A percentile compares a stretch with the other conserved stretches of the same genome.
Conservation (phyloP, 2,888 invertebrate genomes). For the Tromatobia lineatoria region DNA sequence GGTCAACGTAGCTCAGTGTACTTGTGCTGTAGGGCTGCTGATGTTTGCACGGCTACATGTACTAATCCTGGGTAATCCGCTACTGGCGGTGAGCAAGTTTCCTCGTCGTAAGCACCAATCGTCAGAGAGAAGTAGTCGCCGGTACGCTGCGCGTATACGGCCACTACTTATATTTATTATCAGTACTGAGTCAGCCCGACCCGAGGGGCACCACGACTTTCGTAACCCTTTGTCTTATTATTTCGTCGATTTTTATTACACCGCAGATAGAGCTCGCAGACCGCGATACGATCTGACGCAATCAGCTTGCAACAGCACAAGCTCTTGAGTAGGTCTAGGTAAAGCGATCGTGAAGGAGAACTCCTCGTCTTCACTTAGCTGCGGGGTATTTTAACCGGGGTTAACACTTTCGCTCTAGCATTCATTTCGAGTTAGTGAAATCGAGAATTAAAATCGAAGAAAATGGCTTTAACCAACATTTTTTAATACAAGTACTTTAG, state of each 20-base stretch:
- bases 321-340: slow-evolving; percentile 28
- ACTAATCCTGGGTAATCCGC: slow-evolving; percentile 33
- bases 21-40: slow-evolving; percentile 12
- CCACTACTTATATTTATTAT: slow-evolving; percentile 71
- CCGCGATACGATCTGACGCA: slow-evolving; percentile 64
- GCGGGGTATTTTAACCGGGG: slow-evolving; percentile 2
- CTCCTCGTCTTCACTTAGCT: slow-evolving; percentile 6
- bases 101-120: slow-evolving; percentile 52
- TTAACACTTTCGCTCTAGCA: slow-evolving; percentile 3
- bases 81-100: slow-evolving; percentile 40
- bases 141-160: slow-evolving; percentile 40
- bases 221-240: slow-evolving; percentile 72
- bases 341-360: slow-evolving; percentile 17
- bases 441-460: neutral
- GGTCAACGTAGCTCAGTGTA: neutral
- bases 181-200: slow-evolving; percentile 72
- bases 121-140: slow-evolving; percentile 38
- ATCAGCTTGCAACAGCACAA: slow-evolving; percentile 68
- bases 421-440: neutral
- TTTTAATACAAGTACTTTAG: neutral
- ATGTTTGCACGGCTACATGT: slow-evolving; percentile 23
- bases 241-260: slow-evolving; percentile 64
- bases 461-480: neutral
- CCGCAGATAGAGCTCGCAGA: slow-evolving; percentile 44
- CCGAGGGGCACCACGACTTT: slow-evolving; percentile 64